Base-by-base conservation (phyloP, 2,797 vertebrate genomes). In the Morus bassanus region DNA sequence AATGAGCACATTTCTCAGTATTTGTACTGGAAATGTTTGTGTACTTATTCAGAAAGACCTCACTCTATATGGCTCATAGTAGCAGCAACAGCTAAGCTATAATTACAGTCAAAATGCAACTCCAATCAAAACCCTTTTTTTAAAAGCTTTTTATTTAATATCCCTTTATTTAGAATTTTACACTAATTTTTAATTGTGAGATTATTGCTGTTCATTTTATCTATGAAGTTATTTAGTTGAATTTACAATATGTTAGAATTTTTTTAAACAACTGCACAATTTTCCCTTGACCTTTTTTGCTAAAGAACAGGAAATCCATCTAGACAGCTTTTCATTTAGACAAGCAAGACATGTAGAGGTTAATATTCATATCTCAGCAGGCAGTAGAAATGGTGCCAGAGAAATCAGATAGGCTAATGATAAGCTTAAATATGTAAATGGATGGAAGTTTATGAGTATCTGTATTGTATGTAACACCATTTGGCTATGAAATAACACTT, bases 21-120 rank as follows among this genome's bases (percentile, higher is more conserved):
- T 89, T 88, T 95, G 61, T 51, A 56, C 7, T 56, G 54, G 60
- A 85, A 89, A 59, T 91, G 7, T n/a, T 83, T 80, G 14, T 39
- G 24, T 57, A 53, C 27, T 84, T 88, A 46, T 39, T 83, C 37
- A 74, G 27, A 61, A 81, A 86, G 13, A 28, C 10, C 6, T 74
- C 18, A 35, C 6, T 76, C 27, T 6, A 7, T 33, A 50, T 3
- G 6, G 12, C 8, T 88, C 27, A 37, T 25, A 46, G 22, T 25
- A 75, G 30, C 5, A 88, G 23, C 7, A 88, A 50, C 11, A 86
- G 2, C 18, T 78, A 72, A 81, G 13, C 18, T 51, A 68, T 25
- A 81, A 28, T 75, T 88, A 35, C 9, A 56, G 25, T 19, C 14
- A 18, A 93, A 84, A 31, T 25, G 18, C 6, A 68, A 33, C 7